phyloP scores from a whole-genome alignment of 2,888 invertebrate species.

The Polyommatus icarus region DNA sequence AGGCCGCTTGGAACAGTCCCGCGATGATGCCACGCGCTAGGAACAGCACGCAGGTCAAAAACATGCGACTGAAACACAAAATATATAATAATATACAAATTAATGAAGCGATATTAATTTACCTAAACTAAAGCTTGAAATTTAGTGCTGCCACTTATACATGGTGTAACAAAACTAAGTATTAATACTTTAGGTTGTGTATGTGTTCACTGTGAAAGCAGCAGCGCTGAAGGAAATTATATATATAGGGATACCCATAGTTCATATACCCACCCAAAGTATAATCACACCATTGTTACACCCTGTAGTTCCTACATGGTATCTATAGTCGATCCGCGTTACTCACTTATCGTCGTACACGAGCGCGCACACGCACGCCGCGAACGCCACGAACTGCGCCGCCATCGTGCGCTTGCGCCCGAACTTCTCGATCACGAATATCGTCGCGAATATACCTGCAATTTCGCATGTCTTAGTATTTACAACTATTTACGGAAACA shows the following conservation, averaged over 20 bases:
- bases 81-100: neutral
- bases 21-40: constrained; percentile 95
- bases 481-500: neutral
- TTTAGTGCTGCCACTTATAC: too few relatives aligned
- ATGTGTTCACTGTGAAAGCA: too few relatives aligned
- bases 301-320: too few relatives aligned
- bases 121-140: neutral
- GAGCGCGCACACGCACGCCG: constrained; percentile 86
- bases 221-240: too few relatives aligned
- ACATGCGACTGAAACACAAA: constrained; percentile 81
- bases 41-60: constrained; percentile 91
- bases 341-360: constrained; percentile 87
- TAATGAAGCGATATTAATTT: too few relatives aligned
- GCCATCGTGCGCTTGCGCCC: constrained; percentile 97
- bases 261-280: too few relatives aligned
- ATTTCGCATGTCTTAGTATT: neutral
- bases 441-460: constrained; percentile 87
- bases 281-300: too few relatives aligned
- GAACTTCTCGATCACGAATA: constrained; percentile 92
- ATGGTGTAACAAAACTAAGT: too few relatives aligned
- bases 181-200: too few relatives aligned
- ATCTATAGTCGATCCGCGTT: too few relatives aligned
- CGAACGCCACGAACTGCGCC: constrained; percentile 91
- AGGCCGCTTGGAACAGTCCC: constrained; percentile 96
- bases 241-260: too few relatives aligned